Evolutionary conservation across 53 echinoderm and acorn worm species (phyloP).

Genomic region (Holothuria scabra): DNA sequence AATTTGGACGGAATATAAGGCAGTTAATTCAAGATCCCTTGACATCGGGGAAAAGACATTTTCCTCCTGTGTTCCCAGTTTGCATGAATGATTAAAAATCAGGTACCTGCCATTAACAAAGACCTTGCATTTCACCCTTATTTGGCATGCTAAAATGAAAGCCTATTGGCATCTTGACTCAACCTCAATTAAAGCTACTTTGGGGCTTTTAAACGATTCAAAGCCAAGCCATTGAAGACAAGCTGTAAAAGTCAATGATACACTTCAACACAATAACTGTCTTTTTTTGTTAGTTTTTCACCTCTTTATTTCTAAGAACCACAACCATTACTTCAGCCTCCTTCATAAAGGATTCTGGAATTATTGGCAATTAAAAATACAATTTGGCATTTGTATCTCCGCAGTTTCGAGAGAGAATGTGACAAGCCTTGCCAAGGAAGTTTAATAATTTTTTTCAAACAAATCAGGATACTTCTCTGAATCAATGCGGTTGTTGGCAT

Average conservation of each 20-base stretch:
- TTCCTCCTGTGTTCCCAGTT: not conserved
- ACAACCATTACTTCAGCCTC: not conserved
- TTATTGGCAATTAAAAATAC: constrained; percentile 24
- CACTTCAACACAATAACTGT: constrained; percentile 22
- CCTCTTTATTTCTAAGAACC: not conserved
- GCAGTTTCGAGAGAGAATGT: not conserved
- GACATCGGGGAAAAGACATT: too few species aligned
- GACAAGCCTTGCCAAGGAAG: not conserved
- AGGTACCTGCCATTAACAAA: constrained; percentile 23
- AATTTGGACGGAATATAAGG: too few species aligned
- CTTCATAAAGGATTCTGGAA: not conserved
- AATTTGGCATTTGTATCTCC: constrained; percentile 32
- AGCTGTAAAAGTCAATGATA: constrained; percentile 34
- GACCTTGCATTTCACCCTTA: constrained; percentile 25
- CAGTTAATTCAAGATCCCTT: too few species aligned
- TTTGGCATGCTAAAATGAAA: constrained; percentile 9
- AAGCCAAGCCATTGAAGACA: not conserved
- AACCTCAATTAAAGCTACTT: constrained; percentile 39
- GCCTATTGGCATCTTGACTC: constrained; percentile 16
- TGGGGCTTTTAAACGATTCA: constrained; percentile 19
- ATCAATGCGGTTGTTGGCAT: constrained; percentile 74
- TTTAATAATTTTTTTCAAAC: constrained; percentile 55
- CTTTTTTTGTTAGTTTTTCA: not conserved
- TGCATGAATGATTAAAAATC: constrained; percentile 28
- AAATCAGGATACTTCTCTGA: constrained; percentile 75